Evolutionary conservation across 2,888 invertebrate species (phyloP), one percentile per base, ranked within the genome.

Genomic region (Chelonus formosanus): DNA sequence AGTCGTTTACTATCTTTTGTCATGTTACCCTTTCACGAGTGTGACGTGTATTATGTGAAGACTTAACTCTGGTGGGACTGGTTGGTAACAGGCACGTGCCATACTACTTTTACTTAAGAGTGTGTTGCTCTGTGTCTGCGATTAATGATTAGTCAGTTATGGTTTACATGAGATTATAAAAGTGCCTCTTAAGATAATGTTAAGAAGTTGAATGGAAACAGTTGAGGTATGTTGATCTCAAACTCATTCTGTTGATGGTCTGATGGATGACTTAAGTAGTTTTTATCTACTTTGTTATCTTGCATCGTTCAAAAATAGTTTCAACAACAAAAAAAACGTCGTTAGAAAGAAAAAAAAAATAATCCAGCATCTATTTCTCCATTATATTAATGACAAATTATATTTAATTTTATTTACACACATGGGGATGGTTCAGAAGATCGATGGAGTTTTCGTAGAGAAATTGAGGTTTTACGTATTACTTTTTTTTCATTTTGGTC

Each of bases 1-100:
- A 61, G 61, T 61, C 61, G 61, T 61, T 61, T 52, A 61, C 53
- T 44, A 53, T 61, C 61, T 61, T 61, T 61, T 61, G 61, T 61
- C 61, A 44, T 45, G 44, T 34, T 48, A 47, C 61, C 48, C 61
- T 47, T 47, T 61, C 50, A 36, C 47, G 10, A 45, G 58, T 58
- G 52, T 52, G 52, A 32, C 52, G 34, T 34, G 52, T 52, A 34
- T 34, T 54, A 36, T 8, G 35, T 3, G 43, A 44, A 8, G 56
- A 43, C 31, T 36, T 7, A 31, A 32, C 32, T 31, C 52, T 32
- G 20, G 52, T 52, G 31, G 52, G 7, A 20, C 31, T 20, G 43
- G 43, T 55, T 34, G 34, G 47, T 47, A 35, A 55, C 40, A 7
- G 35, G 57, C 57, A 57, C 57, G 57, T 57, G 57, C 57, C 57